Evolutionary conservation across 2,888 invertebrate species (phyloP).

Genomic region (Conchocele bisecta): DNA sequence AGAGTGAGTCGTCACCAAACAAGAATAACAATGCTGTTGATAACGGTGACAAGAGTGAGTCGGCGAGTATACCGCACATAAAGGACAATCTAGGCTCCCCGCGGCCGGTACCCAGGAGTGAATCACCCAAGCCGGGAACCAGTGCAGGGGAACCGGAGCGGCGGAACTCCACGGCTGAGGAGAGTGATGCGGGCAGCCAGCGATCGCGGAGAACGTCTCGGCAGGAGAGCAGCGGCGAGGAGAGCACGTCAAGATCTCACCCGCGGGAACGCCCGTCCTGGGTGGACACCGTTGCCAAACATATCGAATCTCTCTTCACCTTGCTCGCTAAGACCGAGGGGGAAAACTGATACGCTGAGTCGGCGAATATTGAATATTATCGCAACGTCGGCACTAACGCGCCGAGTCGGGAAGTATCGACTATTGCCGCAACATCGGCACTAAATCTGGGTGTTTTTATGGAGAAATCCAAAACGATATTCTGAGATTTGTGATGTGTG

Average conservation of each 20-base stretch:
- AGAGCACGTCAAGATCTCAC: constrained; percentile 29
- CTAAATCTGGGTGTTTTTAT: too few species aligned
- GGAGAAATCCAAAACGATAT: too few species aligned
- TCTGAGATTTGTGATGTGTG: too few species aligned
- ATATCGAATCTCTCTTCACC: constrained; percentile 72
- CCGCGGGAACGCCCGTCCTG: constrained; percentile 67
- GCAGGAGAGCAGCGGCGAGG: constrained; percentile 26
- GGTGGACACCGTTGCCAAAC: constrained; percentile 74
- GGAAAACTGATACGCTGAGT: constrained; percentile 23
- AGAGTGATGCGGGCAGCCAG: constrained; percentile 18
- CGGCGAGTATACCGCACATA: constrained; percentile 41
- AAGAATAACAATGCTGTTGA: not conserved
- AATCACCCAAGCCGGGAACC: constrained; percentile 57
- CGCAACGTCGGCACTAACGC: too few species aligned
- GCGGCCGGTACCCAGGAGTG: constrained; percentile 44
- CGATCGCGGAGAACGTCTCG: constrained; percentile 7
- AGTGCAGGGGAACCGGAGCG: constrained; percentile 39
- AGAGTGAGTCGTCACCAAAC: not conserved
- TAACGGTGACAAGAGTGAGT: constrained; percentile 28
- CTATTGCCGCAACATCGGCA: too few species aligned
- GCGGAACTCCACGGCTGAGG: constrained; percentile 21
- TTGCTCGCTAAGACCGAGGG: constrained; percentile 35
- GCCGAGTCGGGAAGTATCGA: too few species aligned
- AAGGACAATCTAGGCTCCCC: constrained; percentile 57
- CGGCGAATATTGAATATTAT: too few species aligned